Conservation (phyloP, 2,113 vertebrate genomes). For the Ailuropoda melanoleuca region DNA sequence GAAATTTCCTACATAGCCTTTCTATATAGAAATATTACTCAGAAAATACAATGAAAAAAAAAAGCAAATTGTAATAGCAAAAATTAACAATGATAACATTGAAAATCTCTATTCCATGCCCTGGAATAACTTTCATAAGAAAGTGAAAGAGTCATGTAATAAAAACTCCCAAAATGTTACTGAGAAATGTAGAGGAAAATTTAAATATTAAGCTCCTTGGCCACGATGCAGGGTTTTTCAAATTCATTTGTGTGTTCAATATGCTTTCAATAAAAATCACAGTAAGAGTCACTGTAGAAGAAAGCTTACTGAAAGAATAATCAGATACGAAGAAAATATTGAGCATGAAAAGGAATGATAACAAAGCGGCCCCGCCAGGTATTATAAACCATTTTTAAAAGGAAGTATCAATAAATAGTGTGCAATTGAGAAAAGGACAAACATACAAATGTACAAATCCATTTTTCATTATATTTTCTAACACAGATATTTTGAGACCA, state of each 20-base stretch:
- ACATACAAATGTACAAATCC: not conserved
- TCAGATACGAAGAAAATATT: not conserved
- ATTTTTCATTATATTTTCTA: not conserved
- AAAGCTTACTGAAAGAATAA: slow-evolving; percentile 30
- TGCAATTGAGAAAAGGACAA: not conserved
- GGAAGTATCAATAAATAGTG: not conserved
- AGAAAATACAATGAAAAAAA: slow-evolving; percentile 9
- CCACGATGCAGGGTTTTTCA: not conserved
- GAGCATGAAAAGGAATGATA: not conserved
- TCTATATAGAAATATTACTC: not conserved
- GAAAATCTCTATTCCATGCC: slow-evolving; percentile 12
- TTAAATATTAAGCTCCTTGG: not conserved
- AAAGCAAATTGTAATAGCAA: not conserved
- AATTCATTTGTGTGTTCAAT: not conserved
- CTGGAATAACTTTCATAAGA: not conserved
- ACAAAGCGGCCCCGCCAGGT: not conserved
- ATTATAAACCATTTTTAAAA: slow-evolving; percentile 20
- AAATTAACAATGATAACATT: not conserved
- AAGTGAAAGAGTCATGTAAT: not conserved
- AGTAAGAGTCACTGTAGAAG: not conserved
- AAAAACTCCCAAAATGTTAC: not conserved
- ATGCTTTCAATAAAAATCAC: slow-evolving; percentile 13
- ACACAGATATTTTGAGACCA: not conserved
- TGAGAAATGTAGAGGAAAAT: slow-evolving; percentile 15
- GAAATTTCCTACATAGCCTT: not conserved